Percentiles rank a stretch among this genome's conserved stretches.
Evolutionary conservation across 2,797 vertebrate genomes (phyloP).

Genomic region (Tolypeutes matacus): DNA sequence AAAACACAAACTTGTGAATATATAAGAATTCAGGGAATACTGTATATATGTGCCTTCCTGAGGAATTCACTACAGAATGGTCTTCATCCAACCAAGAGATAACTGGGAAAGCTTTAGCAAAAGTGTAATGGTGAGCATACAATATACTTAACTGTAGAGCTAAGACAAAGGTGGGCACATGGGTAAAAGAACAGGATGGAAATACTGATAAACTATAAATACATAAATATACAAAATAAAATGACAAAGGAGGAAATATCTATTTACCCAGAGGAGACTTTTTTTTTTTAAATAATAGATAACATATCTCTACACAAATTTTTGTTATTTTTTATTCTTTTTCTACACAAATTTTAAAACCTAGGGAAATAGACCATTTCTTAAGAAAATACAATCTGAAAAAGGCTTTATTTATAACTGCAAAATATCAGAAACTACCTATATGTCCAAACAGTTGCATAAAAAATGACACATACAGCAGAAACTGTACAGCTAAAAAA

Average conservation of each 20-base stretch:
- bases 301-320: neutral
- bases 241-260: slow-evolving; percentile 23
- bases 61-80: slow-evolving; percentile 14
- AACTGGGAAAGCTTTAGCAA: neutral
- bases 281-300: neutral
- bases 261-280: neutral
- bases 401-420: slow-evolving; percentile 19
- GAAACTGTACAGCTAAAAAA: neutral
- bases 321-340: neutral
- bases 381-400: too few species aligned
- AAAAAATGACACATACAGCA: neutral
- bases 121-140: neutral
- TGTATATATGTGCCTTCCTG: neutral
- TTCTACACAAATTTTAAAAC: slow-evolving; percentile 21
- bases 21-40: neutral
- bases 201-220: neutral
- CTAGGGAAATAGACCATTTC: neutral
- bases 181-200: neutral
- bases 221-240: neutral
- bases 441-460: neutral
- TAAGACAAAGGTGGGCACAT: neutral
- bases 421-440: neutral
- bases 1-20: neutral
- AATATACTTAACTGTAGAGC: neutral
- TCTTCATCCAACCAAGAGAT: neutral